Base-by-base conservation (phyloP, 2,113 vertebrate genomes). In the Eclectus roratus region DNA sequence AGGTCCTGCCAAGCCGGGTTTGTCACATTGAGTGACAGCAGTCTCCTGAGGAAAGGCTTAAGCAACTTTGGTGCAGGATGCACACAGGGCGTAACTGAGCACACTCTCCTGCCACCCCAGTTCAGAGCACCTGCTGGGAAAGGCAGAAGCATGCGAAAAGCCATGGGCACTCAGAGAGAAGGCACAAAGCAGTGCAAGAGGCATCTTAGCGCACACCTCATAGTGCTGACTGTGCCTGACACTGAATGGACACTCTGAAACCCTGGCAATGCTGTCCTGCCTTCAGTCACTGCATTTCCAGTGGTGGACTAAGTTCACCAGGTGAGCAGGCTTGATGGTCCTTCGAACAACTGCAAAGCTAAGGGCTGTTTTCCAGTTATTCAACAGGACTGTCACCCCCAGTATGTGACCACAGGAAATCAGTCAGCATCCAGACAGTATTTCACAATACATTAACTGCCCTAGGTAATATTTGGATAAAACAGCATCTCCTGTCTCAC, bases 341-440 rank as follows among this genome's bases (percentile, higher is more conserved):
- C 64, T 43, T 13, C 0, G 0, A 70, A 63, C 25, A 37, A 16
- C 18, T 5, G 4, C 77, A 43, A 21, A 63, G 88, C 88, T 73
- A 18, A 63, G 58, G 85, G 94, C 85, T 86, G 17, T 73, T 80
- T 91, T 85, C 79, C 71, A 70, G 76, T 15, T 77, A 46, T 85
- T 63, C 85, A 80, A 27, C 79, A 77, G 82, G 56, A 79, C 87
- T 89, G 81, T 82, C 91, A 91, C 53, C 65, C 91, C 65, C 63
- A 44, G 49, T 56, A 44, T 4, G 20, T 0, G 4, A 83, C 39
- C 56, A 79, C 83, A 85, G 12, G 33, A n/a, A 87, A 72, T 4
- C 18, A 73, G 33, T 72, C 61, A 60, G 64, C 39, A 31, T 46
- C 66, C 9, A 4, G 84, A 76, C 53, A 80, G 61, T 8, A 27